A percentile compares a stretch with the other conserved stretches of the same genome.
phyloP scores from a whole-genome alignment of 2,797 vertebrate species.

The Arctocebus calabarensis region DNA sequence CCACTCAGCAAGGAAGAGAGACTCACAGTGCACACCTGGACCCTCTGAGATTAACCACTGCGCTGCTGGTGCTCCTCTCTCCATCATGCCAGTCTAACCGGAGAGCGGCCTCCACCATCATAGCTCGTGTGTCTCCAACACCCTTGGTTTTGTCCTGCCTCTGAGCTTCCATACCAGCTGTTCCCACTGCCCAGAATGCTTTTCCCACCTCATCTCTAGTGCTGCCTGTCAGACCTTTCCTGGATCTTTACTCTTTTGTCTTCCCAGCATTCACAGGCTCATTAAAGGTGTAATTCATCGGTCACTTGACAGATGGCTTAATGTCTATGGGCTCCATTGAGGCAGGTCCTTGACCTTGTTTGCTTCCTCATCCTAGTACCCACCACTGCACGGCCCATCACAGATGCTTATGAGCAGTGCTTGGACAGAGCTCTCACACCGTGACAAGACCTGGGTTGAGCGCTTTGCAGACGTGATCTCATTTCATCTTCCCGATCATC shows the following conservation, averaged over 20 bases:
- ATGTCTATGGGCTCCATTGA: not conserved
- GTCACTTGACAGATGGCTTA: too few species aligned
- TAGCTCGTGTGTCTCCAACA: not conserved
- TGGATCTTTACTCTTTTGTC: not conserved
- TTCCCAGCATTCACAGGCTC: not conserved
- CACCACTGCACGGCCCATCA: rapidly evolving
- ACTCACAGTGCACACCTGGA: not conserved
- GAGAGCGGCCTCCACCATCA: rapidly evolving
- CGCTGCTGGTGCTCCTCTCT: rapidly evolving
- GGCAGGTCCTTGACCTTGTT: not conserved
- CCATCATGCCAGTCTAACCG: not conserved
- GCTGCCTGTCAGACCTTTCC: not conserved
- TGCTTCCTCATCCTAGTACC: not conserved
- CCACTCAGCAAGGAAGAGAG: not conserved
- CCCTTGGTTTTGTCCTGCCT: not conserved
- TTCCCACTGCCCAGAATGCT: not conserved
- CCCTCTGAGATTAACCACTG: not conserved
- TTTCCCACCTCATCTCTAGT: not conserved
- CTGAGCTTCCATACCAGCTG: not conserved
- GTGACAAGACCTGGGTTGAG: not conserved
- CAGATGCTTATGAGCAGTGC: rapidly evolving
- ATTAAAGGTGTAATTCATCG: too few species aligned
- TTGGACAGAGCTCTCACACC: rapidly evolving
- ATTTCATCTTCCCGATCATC: rapidly evolving
- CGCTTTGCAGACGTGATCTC: not conserved